Percentiles rank a stretch among this genome's conserved stretches.
phyloP scores from a whole-genome alignment of 2,797 vertebrate genomes.

The Petrocephalus schoutedeni region DNA sequence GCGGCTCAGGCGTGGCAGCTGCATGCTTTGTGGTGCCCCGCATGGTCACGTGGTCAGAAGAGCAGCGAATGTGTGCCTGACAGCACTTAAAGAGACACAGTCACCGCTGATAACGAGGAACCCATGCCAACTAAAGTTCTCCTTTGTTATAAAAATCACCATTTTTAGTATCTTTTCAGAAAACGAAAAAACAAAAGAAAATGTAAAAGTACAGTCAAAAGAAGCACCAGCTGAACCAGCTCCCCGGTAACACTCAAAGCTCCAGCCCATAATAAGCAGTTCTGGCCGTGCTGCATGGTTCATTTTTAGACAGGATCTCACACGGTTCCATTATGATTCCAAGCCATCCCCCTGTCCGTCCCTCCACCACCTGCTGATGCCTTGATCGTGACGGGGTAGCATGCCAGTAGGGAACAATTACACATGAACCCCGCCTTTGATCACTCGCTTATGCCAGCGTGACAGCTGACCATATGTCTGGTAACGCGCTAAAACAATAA shows the following conservation, averaged over 20 bases:
- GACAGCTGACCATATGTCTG: constrained; percentile 88
- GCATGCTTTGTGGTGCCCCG: neutral
- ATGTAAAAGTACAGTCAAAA: neutral
- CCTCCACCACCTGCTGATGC: constrained; percentile 85
- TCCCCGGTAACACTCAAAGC: neutral
- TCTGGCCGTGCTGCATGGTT: constrained; percentile 24
- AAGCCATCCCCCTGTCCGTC: constrained; percentile 65
- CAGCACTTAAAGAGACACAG: neutral
- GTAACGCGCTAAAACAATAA: constrained; percentile 49
- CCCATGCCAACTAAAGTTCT: neutral
- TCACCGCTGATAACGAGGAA: neutral
- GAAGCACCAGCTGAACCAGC: neutral
- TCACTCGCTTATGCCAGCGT: constrained; percentile 80
- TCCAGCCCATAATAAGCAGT: neutral
- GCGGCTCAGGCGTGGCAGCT: neutral
- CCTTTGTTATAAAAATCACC: neutral
- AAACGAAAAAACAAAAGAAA: neutral
- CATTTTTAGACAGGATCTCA: constrained; percentile 65
- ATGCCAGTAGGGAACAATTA: constrained; percentile 89
- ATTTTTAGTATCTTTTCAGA: neutral
- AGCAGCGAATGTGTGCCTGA: neutral
- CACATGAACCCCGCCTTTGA: constrained; percentile 85
- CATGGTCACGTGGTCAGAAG: neutral
- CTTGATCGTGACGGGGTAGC: constrained; percentile 99
- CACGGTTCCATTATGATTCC: constrained; percentile 78